Conservation (phyloP, 2,888 invertebrate species). For the Schizaphis graminum region DNA sequence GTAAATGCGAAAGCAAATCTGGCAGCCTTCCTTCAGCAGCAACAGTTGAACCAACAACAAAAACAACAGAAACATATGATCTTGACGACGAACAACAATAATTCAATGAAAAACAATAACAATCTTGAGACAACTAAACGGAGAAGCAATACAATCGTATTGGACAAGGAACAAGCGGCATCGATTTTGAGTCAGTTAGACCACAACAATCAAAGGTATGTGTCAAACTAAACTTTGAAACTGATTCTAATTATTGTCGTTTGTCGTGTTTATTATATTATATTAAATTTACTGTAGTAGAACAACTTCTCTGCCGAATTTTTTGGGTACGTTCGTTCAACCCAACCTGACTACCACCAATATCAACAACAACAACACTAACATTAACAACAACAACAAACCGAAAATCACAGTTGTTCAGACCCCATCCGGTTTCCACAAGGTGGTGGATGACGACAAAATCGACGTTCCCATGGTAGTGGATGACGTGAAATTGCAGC, state of each 20-base stretch:
- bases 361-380: conserved; percentile 58
- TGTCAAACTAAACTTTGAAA: background rate
- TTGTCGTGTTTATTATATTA: background rate
- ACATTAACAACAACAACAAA: conserved; percentile 46
- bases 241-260: background rate
- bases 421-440: conserved; percentile 51
- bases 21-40: conserved; percentile 73
- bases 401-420: conserved; percentile 61
- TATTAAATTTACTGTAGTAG: conserved; percentile 69
- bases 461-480: conserved; percentile 58
- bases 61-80: conserved; percentile 73
- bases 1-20: conserved; percentile 72
- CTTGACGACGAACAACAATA: conserved; percentile 64
- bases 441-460: conserved; percentile 31
- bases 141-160: conserved; percentile 67
- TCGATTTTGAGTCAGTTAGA: conserved; percentile 73
- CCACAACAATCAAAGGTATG: conserved; percentile 48
- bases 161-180: conserved; percentile 72
- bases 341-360: conserved; percentile 67
- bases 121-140: conserved; percentile 44
- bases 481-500: conserved; percentile 44
- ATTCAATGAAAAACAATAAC: conserved; percentile 65
- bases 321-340: conserved; percentile 73
- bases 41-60: conserved; percentile 74
- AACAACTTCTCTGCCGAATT: conserved; percentile 76